These are phyloP conservation scores for Podotricha telesiphe DNA, from an alignment of 2,888 invertebrate genomes.

Conservation along the genomic window DNA sequence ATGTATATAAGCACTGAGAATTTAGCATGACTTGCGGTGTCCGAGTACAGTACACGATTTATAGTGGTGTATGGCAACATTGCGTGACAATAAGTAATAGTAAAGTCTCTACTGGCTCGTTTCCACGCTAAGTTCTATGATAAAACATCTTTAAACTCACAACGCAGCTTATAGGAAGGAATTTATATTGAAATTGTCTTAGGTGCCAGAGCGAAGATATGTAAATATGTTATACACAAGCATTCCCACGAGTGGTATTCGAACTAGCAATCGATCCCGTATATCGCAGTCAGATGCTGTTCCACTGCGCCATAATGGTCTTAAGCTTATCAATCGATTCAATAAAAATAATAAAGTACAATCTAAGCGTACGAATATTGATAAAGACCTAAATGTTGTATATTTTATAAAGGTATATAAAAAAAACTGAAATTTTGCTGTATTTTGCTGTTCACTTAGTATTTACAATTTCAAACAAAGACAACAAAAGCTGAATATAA, in stretches of 20 bases:
- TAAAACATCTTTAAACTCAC: constrained; percentile 8
- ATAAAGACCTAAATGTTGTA: too few relatives aligned
- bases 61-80: neutral
- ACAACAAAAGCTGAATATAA: constrained; percentile 6
- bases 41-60: neutral
- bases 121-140: constrained; percentile 4
- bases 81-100: constrained; percentile 19
- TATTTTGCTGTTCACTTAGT: neutral
- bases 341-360: neutral
- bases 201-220: too few relatives aligned
- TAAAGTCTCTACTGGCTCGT: constrained; percentile 4
- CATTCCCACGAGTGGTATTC: too few relatives aligned
- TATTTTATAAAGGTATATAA: neutral
- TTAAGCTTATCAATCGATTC: too few relatives aligned
- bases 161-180: neutral
- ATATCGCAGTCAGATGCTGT: too few relatives aligned
- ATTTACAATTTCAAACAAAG: neutral
- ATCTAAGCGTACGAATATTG: neutral
- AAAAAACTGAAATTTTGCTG: neutral
- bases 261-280: too few relatives aligned
- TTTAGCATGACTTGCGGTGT: constrained; percentile 1
- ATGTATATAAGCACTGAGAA: constrained; percentile 11
- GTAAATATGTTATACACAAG: too few relatives aligned
- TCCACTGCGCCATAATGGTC: too few relatives aligned
- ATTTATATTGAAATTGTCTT: neutral